Evolutionary conservation across 2,113 vertebrate genomes (phyloP).

Genomic region (Menura novaehollandiae): DNA sequence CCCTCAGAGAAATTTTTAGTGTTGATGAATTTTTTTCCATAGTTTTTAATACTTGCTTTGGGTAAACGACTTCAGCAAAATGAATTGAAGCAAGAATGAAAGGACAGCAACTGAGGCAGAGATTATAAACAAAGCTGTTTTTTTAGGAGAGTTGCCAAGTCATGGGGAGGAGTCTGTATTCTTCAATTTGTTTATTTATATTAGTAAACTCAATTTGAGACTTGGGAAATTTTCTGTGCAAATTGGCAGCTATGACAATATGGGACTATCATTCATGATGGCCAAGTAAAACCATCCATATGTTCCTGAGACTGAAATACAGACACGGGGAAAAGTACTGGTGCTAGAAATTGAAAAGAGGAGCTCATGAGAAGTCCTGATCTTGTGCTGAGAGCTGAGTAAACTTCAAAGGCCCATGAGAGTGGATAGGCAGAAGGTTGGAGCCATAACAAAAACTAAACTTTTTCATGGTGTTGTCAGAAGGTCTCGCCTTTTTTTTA

Average conservation of each 20-base stretch:
- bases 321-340: neutral
- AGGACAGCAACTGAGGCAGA: neutral
- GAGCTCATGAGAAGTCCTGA: neutral
- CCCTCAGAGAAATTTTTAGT: neutral
- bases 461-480: neutral
- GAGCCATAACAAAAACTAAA: conserved; percentile 1
- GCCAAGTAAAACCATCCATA: neutral
- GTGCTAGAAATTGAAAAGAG: neutral
- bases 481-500: neutral
- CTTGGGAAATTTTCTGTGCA: neutral
- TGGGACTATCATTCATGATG: neutral
- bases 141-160: neutral
- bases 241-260: neutral
- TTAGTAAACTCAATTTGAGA: neutral
- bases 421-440: neutral
- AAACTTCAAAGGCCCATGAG: neutral
- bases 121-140: neutral
- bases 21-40: neutral
- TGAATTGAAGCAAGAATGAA: neutral
- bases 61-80: neutral
- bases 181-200: neutral
- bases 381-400: neutral
- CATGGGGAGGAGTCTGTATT: neutral
- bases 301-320: neutral
- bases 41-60: neutral